Evolutionary conservation across 1,140 invertebrate genomes (phyloP), one percentile per base, ranked within the genome.

Genomic region (Pristionchus pacificus): DNA sequence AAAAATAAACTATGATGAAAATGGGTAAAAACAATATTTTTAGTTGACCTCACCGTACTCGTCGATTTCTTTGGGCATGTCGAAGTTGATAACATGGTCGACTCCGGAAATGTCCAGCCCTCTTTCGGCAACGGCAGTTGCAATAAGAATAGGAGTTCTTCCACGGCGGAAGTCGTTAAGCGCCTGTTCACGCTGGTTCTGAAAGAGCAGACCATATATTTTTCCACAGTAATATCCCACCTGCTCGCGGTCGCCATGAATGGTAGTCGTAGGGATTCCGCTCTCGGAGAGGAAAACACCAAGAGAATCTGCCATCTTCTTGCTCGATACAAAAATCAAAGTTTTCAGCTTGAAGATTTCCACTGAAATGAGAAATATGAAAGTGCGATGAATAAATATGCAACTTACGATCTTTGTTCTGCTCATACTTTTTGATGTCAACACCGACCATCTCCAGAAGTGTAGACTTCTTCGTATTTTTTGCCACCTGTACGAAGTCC

Each of bases 321-420:
- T 76, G 65, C 49, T 73, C 63, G 49, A 72, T 49, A 71, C 72
- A 0, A 88, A 90, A 0, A 93, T 80, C 71, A 88, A 88, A 0
- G 89, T 88, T 0, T 91, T 93, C 1, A 97, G 85, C 78, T 93
- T 95, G 84, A 98, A 95, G 0, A 91, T 91, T 49, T 89, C 91
- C 61, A 88, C 80, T 96, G 93, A 91, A 0, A 95, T 92, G 83
- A 97, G 97, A 0, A 97, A 89, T 13, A 67, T 67, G 14, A 19
- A 68, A 1, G 29, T 32, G 1, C 13, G 1, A 29, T 60, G 49
- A 75, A 1, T 19, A 6, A 2, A 2, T 15, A 59, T 77, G 24
- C 63, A 60, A 6, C 33, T 25, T 25, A 60, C n/a, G 60, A 59
- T 19, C 29, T 24, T 85, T 70, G 90, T 88, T 71, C 86, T 85